These are phyloP conservation scores for Pterobdella sp. DNA, from an alignment of 2,888 invertebrate genomes.

Conservation along the genomic window DNA sequence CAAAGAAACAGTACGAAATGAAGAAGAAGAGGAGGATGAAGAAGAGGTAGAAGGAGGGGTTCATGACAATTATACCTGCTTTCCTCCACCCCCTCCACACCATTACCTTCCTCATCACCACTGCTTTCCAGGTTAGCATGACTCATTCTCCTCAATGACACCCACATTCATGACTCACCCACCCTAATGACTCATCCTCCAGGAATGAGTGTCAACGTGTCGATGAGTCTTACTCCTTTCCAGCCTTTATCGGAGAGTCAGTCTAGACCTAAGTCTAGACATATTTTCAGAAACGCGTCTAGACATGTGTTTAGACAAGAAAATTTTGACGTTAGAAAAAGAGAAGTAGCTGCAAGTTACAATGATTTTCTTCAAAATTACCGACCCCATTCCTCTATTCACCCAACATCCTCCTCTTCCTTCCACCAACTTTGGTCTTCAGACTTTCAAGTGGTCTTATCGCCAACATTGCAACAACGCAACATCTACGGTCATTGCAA, in stretches of 20 bases:
- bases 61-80: constrained; percentile 18
- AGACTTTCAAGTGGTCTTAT: too few species aligned
- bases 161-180: too few species aligned
- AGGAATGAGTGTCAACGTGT: constrained; percentile 26
- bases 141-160: not conserved
- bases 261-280: not conserved
- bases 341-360: too few species aligned
- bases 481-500: too few species aligned
- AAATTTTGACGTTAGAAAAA: too few species aligned
- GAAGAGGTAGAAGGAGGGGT: not conserved
- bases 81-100: constrained; percentile 14
- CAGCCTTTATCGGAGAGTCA: not conserved
- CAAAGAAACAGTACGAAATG: too few species aligned
- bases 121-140: constrained; percentile 3
- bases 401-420: not conserved
- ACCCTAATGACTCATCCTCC: too few species aligned
- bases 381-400: constrained; percentile 12
- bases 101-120: constrained; percentile 14
- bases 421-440: too few species aligned
- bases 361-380: constrained; percentile 19
- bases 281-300: not conserved
- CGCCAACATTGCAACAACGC: too few species aligned
- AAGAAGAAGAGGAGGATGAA: constrained; percentile 7
- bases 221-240: constrained; percentile 15
- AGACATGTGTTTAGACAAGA: too few species aligned